Conservation (phyloP, 1,140 invertebrate species). For the Centruroides vittatus region DNA sequence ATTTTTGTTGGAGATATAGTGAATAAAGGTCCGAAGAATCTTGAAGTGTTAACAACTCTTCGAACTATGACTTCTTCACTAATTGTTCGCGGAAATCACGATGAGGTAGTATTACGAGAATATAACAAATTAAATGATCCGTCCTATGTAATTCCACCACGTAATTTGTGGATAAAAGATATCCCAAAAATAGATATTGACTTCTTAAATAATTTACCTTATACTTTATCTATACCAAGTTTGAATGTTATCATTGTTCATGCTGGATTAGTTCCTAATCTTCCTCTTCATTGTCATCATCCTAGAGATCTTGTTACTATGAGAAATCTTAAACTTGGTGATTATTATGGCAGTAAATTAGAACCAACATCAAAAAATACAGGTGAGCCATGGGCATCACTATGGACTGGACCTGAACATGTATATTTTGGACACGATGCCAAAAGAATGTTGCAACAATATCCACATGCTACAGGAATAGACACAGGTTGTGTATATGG, state of each 20-base stretch:
- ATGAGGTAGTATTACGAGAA: conserved; percentile 18
- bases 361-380: conserved; percentile 15
- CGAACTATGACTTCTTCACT: not conserved
- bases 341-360: conserved; percentile 9
- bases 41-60: conserved; percentile 22
- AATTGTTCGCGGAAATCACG: conserved; percentile 19
- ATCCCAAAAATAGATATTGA: conserved; percentile 23
- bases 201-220: conserved; percentile 26
- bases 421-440: conserved; percentile 35
- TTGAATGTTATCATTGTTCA: conserved; percentile 28
- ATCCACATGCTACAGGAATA: conserved; percentile 26
- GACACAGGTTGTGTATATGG: conserved; percentile 32
- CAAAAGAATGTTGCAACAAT: conserved; percentile 22
- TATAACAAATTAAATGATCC: conserved; percentile 13
- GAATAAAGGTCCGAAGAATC: conserved; percentile 28
- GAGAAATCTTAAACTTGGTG: conserved; percentile 24
- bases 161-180: conserved; percentile 23
- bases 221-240: conserved; percentile 27
- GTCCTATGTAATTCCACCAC: conserved; percentile 17
- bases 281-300: conserved; percentile 20
- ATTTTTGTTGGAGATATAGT: conserved; percentile 30
- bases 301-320: conserved; percentile 25
- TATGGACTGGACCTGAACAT: conserved; percentile 30
- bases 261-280: conserved; percentile 28
- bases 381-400: conserved; percentile 27